A percentile compares a stretch with the other conserved stretches of the same genome.
These are phyloP conservation scores for Australoheros facetus DNA, from an alignment of 2,797 vertebrate genomes.

Conservation along the genomic window DNA sequence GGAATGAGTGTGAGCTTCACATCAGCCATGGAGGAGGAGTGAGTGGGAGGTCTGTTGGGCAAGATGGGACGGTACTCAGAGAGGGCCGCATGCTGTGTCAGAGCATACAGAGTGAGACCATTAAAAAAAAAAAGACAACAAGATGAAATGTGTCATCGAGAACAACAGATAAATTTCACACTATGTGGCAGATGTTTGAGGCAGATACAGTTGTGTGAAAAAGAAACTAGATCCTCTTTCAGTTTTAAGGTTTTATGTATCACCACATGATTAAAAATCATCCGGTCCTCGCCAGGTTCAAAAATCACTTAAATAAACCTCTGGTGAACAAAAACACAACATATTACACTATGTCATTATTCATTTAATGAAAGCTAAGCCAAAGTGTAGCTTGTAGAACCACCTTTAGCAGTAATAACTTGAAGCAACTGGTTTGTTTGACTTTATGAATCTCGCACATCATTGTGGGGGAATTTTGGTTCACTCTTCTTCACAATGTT, in stretches of 20 bases:
- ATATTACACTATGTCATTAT: not conserved
- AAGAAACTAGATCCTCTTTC: not conserved
- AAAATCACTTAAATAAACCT: not conserved
- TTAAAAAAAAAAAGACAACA: not conserved
- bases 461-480: accelerated
- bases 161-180: not conserved
- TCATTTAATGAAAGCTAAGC: not conserved
- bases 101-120: not conserved
- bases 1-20: conserved; percentile 94
- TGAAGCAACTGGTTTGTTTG: not conserved
- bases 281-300: not conserved
- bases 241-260: not conserved
- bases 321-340: not conserved
- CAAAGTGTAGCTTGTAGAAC: not conserved
- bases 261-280: not conserved
- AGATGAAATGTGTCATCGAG: not conserved
- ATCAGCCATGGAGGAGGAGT: conserved; percentile 83
- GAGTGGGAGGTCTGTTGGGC: conserved; percentile 66
- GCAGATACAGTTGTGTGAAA: not conserved
- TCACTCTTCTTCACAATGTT: not conserved
- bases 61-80: conserved; percentile 94
- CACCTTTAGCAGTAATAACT: not conserved
- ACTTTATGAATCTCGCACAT: not conserved
- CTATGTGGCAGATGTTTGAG: not conserved
- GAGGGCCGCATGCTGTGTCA: conserved; percentile 86